Base-by-base conservation (phyloP, 2,113 vertebrate genomes). In the Alligator sinensis region DNA sequence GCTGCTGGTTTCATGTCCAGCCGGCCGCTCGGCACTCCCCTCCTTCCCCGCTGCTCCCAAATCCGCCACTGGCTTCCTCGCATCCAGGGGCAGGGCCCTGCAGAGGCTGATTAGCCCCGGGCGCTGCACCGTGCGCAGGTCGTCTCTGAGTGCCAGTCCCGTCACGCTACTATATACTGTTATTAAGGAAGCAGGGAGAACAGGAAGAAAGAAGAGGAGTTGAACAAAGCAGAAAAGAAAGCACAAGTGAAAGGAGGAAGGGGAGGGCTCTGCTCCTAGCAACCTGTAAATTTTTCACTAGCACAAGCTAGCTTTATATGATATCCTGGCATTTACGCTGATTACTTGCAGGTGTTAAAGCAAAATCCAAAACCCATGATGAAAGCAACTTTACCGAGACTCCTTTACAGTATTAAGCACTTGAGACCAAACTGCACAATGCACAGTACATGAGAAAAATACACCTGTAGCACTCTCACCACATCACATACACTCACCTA, bases 361-460 rank as follows among this genome's bases (percentile, higher is more conserved):
- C 30, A 80, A 30, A 88, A 47, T 47, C 38, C 63, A 63, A 75
- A 59, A 84, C 75, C 11, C 62, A 77, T 0, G 0, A 55, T 6
- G 2, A 92, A 87, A 94, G 55, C 61, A 66, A 66, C 62, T 91
- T 77, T 77, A 38, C 38, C 54, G 38, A 30, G 59, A 38, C 27
- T 47, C 70, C 54, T 84, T 38, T 59, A 64, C 5, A 1, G 9
- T 88, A 84, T 68, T 68, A 74, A 72, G 72, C 80, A 30, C 34
- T 75, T 30, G 0, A 2, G 59, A 74, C 70, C 47, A 22, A 74
- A 38, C 21, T 21, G 79, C 27, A 19, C 47, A 24, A 47, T 57
- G 34, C 84, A 90, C 88, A 63, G 19, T 68, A 78, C 80, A 77
- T 90, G 80, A 80, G 86, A 92, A 80, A 94, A 91, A 58, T 18